Conservation (phyloP, 2,888 invertebrate genomes). For the Chrysopilus asiliformis region DNA sequence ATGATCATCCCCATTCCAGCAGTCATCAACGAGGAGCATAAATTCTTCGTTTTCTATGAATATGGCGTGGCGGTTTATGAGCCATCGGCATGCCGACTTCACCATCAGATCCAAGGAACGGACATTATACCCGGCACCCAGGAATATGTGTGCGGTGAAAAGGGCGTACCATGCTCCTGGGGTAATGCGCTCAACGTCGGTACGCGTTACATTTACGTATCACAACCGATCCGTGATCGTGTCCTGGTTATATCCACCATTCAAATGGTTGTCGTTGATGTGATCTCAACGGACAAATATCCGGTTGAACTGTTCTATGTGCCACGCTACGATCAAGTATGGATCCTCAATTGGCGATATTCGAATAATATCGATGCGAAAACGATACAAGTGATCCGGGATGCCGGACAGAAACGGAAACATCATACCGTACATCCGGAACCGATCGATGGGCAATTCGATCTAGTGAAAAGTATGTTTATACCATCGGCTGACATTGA, state of each 20-base stretch:
- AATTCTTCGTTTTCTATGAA: slow-evolving; percentile 62
- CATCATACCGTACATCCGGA: slow-evolving; percentile 61
- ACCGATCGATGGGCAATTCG: slow-evolving; percentile 62
- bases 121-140: slow-evolving; percentile 58
- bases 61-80: slow-evolving; percentile 62
- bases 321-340: slow-evolving; percentile 56
- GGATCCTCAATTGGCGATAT: slow-evolving; percentile 47
- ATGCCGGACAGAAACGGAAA: slow-evolving; percentile 55
- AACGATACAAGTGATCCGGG: slow-evolving; percentile 46
- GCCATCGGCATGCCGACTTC: slow-evolving; percentile 52
- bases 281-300: slow-evolving; percentile 55
- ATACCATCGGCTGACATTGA: slow-evolving; percentile 47
- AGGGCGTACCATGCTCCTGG: slow-evolving; percentile 54
- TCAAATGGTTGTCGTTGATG: slow-evolving; percentile 58
- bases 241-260: slow-evolving; percentile 57
- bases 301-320: slow-evolving; percentile 59
- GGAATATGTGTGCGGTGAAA: slow-evolving; percentile 59
- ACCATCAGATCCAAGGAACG: slow-evolving; percentile 55
- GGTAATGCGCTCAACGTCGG: slow-evolving; percentile 57
- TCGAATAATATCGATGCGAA: slow-evolving; percentile 10
- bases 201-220: slow-evolving; percentile 56
- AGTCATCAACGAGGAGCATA: slow-evolving; percentile 45
- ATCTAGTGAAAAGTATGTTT: slow-evolving; percentile 51
- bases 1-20: no score
- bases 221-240: slow-evolving; percentile 55